Base-by-base conservation (phyloP, 2,113 vertebrate genomes). In the Nothoprocta pentlandii region DNA sequence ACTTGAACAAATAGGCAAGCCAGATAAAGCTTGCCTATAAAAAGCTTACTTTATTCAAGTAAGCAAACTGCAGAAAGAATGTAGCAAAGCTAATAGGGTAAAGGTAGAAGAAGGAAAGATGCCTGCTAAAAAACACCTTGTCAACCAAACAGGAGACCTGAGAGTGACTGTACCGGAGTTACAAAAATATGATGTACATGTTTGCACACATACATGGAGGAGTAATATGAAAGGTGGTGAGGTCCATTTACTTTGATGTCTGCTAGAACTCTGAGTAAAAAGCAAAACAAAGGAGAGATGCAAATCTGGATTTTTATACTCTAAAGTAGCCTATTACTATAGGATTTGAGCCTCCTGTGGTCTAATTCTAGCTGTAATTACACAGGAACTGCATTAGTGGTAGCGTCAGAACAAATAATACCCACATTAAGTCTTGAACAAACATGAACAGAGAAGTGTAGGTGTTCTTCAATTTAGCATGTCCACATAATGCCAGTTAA, bases 381-480 rank as follows among this genome's bases (percentile, higher is more conserved):
- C 63, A 85, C 3, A 90, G 90, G 80, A 94, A 92, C 67, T 92
- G 80, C 74, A 69, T 25, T 94, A 86, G 94, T 92, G 93, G 96
- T 95, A 96, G 94, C 88, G 80, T 90, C 95, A 91, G 90, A 93
- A 95, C 83, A 67, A 93, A 86, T 76, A 94, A 82, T 95, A 84
- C 66, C 66, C 79, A 49, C 74, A 54, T 66, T 76, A 92, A 44
- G 70, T 95, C 95, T 94, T 95, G 94, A 96, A 90, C 92, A 92
- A 96, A 96, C 93, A 93, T 51, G 90, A 95, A 44, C 71, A 0
- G 3, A 92, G 77, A 81, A 84, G 54, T 58, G 93, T 93, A 93
- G 95, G 94, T 96, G 95, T 94, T 90, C 61, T 90, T 49, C 67
- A 68, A 10, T 46, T 78, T 71, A 68, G 66, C 6, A 2, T 20